Evolutionary conservation across 2,888 invertebrate species (phyloP).

Genomic region (Ligdia adustata): DNA sequence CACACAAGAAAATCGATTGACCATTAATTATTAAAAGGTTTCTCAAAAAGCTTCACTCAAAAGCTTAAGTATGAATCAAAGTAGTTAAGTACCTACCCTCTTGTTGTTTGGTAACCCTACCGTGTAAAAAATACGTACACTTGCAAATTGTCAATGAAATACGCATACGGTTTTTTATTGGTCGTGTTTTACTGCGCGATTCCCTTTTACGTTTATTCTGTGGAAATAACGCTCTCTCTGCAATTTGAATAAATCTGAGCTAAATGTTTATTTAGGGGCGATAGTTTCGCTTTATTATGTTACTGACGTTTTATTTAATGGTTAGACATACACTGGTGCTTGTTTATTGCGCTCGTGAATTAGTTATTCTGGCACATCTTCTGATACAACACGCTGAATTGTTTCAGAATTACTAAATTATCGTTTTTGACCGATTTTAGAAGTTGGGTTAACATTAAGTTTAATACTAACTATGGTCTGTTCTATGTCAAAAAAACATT

Average conservation of each 20-base stretch:
- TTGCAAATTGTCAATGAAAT: constrained; percentile 36
- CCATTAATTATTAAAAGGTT: no score
- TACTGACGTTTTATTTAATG: constrained; percentile 6
- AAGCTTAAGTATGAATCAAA: background rate
- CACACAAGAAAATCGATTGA: no score
- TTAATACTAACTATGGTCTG: no score
- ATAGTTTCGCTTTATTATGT: constrained; percentile 15
- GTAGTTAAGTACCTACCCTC: no score
- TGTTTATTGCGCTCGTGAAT: no score
- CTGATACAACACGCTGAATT: no score
- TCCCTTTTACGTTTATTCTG: constrained; percentile 21
- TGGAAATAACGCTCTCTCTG: constrained; percentile 14
- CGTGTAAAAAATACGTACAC: constrained; percentile 14
- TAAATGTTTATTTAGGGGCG: constrained; percentile 20
- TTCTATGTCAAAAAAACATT: no score
- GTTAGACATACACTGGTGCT: background rate
- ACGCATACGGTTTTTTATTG: constrained; percentile 26
- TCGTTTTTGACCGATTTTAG: no score
- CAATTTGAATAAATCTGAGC: constrained; percentile 24
- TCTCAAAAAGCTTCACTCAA: no score
- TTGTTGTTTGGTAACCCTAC: constrained; percentile 7
- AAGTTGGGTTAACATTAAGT: no score
- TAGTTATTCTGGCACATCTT: no score
- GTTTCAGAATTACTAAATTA: no score
- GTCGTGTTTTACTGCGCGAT: constrained; percentile 21